These are phyloP conservation scores for Eulemur macaco DNA, from an alignment of 2,113 vertebrate species.

Conservation along the genomic window DNA sequence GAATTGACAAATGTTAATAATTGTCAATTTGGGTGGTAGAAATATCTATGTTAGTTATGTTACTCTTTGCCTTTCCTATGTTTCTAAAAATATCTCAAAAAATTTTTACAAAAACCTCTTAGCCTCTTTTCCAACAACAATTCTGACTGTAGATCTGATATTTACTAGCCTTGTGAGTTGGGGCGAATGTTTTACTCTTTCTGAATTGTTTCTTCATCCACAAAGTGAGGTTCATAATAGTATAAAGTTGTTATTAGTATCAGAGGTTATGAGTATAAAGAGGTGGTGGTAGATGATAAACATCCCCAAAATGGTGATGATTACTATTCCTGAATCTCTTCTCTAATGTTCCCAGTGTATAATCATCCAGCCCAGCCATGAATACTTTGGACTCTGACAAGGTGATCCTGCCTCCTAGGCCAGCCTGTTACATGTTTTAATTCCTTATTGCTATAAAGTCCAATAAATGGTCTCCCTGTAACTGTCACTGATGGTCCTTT, in stretches of 20 bases:
- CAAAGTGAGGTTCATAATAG: neutral
- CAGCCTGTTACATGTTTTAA: neutral
- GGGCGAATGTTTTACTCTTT: neutral
- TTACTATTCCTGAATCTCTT: neutral
- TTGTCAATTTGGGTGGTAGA: neutral
- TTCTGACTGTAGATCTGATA: neutral
- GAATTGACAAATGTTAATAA: neutral
- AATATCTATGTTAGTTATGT: neutral
- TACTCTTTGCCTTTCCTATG: constrained; percentile 22
- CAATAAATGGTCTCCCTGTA: neutral
- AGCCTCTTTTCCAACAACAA: neutral
- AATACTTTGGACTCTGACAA: neutral
- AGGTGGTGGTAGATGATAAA: neutral
- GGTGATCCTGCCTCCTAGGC: neutral
- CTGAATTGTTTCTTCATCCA: neutral
- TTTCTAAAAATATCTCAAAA: neutral
- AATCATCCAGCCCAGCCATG: neutral
- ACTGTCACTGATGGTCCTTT: neutral
- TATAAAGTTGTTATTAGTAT: neutral
- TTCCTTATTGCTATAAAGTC: constrained; percentile 16
- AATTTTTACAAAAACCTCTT: neutral
- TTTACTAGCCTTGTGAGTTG: neutral
- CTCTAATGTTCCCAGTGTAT: neutral
- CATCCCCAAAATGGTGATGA: neutral
- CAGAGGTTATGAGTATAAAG: neutral